phyloP scores from a whole-genome alignment of 2,888 invertebrate genomes.

The Leptinotarsa tumamoca region DNA sequence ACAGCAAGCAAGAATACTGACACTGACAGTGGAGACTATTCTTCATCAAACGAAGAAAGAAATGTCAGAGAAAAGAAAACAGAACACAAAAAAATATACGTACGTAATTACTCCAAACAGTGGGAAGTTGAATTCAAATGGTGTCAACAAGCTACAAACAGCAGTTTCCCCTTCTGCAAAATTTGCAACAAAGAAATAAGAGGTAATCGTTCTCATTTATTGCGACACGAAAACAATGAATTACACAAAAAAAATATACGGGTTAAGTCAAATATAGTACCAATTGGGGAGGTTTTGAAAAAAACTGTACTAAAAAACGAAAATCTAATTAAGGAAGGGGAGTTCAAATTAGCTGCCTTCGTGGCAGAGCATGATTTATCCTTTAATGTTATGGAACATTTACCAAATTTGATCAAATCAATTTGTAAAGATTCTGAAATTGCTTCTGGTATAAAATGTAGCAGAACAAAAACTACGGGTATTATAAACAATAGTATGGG shows the following conservation, averaged over 20 bases:
- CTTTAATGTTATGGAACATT: no score
- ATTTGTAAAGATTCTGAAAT: no score
- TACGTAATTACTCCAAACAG: slow-evolving; percentile 15
- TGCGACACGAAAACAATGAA: no score
- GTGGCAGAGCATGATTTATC: slow-evolving; percentile 40
- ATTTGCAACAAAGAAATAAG: no score
- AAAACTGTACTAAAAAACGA: slow-evolving; percentile 13
- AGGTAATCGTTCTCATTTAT: no score
- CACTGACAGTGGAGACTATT: not conserved
- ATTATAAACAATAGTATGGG: no score
- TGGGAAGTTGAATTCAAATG: slow-evolving; percentile 31
- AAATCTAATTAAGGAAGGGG: slow-evolving; percentile 20
- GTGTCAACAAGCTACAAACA: slow-evolving; percentile 18
- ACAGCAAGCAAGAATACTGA: not conserved
- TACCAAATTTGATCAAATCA: no score
- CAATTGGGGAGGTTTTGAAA: slow-evolving; percentile 21
- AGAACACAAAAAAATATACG: slow-evolving; percentile 13
- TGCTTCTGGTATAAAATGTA: no score
- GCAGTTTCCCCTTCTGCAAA: no score
- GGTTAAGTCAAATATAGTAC: slow-evolving; percentile 6
- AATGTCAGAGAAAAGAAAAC: not conserved
- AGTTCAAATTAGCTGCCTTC: slow-evolving; percentile 47
- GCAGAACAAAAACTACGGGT: no score
- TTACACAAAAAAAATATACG: no score
- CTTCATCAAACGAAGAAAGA: slow-evolving; percentile 13